These are phyloP conservation scores for Zaprionus lineosus DNA, from an alignment of 2,888 invertebrate species.

Conservation along the genomic window DNA sequence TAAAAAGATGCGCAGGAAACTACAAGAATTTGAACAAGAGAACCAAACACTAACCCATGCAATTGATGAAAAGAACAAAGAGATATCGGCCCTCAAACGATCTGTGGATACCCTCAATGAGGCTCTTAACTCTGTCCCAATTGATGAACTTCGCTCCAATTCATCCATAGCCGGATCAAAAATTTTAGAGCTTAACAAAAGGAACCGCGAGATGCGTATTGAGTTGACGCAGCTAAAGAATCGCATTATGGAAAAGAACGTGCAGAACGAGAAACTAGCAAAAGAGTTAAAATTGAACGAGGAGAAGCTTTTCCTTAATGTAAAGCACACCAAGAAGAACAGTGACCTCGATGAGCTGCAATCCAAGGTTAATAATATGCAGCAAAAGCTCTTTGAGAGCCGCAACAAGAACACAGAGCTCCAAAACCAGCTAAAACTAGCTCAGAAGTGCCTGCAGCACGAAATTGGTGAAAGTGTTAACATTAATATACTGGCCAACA, in stretches of 20 bases:
- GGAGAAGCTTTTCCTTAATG: slow-evolving; percentile 47
- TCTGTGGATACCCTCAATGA: slow-evolving; percentile 79
- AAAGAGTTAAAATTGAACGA: slow-evolving; percentile 54
- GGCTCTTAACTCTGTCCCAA: slow-evolving; percentile 78
- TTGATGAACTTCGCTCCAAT: slow-evolving; percentile 78
- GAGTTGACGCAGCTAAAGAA: slow-evolving; percentile 77
- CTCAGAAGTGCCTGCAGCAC: slow-evolving; percentile 89
- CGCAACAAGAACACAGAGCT: slow-evolving; percentile 88
- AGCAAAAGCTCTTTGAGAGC: slow-evolving; percentile 87
- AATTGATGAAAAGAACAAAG: slow-evolving; percentile 73
- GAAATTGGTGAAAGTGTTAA: slow-evolving; percentile 90
- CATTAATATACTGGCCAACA: slow-evolving; percentile 85
- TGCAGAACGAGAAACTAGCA: slow-evolving; percentile 63
- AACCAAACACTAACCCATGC: slow-evolving; percentile 71
- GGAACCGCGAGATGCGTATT: slow-evolving; percentile 77
- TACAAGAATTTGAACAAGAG: slow-evolving; percentile 65
- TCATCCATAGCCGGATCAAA: slow-evolving; percentile 78
- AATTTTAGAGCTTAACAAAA: slow-evolving; percentile 80
- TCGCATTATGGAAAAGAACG: slow-evolving; percentile 67
- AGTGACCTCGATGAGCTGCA: slow-evolving; percentile 84
- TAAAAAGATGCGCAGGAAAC: slow-evolving; percentile 72
- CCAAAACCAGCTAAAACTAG: slow-evolving; percentile 88
- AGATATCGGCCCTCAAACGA: slow-evolving; percentile 76
- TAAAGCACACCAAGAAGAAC: slow-evolving; percentile 47
- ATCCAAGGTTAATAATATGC: slow-evolving; percentile 82